Evolutionary conservation across 2,113 vertebrate species (phyloP), one percentile per base, ranked within the genome.

Genomic region (Polypterus bichir): DNA sequence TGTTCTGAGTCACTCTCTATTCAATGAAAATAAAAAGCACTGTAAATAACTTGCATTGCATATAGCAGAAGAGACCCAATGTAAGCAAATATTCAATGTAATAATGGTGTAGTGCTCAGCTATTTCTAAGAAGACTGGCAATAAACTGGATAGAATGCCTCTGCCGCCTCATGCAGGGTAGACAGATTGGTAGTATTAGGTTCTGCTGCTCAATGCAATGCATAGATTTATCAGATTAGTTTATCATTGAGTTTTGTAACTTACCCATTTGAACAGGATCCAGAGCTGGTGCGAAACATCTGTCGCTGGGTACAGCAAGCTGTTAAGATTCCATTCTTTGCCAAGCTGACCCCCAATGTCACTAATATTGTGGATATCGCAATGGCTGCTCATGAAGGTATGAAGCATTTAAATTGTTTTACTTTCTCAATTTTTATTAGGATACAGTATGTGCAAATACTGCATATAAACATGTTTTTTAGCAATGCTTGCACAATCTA

Each of bases 291-390:
- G 61, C 85, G 85, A 61, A 92, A 95, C 88, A 94, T 94, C 85
- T 98, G 96, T 72, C 90, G 88, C 61, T 97, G 94, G 94, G 89
- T 99, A 66, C 89, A 91, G 64, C 89, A 87, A 77, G 86, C 94
- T 77, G 77, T 86, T 78, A 82, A 48, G 69, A 78, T 97, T 74
- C 92, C 94, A 0, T 97, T 99, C 81, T 97, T 97, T 79, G 95
- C 94, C 86, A 99, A 97, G 71, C 80, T 97, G 84, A 97, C 94
- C 75, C 92, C 94, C 73, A 94, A 96, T 69, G 92, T 98, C 68
- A 93, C 92, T 60, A 85, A 92, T 72, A 86, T 94, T 60, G 89
- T 92, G 63, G 90, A 87, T 79, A 96, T 94, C 44, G 92, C 92
- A 48, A 77, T 68, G 77, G 93, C 93, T 66, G 89, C 91, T 0